phyloP scores from a whole-genome alignment of 2,113 vertebrate species.

The Nanorana parkeri region DNA sequence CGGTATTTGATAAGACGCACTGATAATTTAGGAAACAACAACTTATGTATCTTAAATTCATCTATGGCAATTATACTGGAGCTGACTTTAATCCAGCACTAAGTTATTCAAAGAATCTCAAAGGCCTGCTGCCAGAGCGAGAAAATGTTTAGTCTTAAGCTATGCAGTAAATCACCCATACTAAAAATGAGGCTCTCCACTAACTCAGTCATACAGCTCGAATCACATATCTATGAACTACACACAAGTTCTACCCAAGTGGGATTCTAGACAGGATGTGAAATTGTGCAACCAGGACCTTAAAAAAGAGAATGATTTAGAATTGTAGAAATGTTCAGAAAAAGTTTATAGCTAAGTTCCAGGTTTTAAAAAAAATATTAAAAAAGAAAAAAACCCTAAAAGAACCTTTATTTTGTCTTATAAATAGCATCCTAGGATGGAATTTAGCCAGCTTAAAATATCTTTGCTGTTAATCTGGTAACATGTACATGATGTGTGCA shows the following conservation, averaged over 20 bases:
- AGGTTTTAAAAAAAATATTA: too few species aligned
- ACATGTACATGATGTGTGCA: too few species aligned
- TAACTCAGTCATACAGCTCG: background rate
- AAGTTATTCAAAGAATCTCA: conserved; percentile 51
- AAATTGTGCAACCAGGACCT: too few species aligned
- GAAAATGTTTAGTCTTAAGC: conserved; percentile 54
- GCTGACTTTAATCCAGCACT: conserved; percentile 22
- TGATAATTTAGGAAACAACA: background rate
- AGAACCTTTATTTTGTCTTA: too few species aligned
- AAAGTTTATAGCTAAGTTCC: too few species aligned
- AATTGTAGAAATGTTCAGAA: too few species aligned
- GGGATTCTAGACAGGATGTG: background rate
- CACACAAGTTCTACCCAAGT: background rate
- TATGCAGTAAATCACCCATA: conserved; percentile 22
- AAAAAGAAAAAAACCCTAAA: too few species aligned
- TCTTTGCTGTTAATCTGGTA: too few species aligned
- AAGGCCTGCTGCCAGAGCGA: conserved; percentile 44
- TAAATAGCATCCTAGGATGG: too few species aligned
- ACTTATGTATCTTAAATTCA: background rate
- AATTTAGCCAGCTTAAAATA: too few species aligned
- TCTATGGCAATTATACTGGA: background rate
- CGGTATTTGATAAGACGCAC: background rate
- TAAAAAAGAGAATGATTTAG: too few species aligned
- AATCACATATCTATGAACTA: background rate
- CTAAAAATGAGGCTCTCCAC: background rate